A percentile compares a stretch with the other conserved stretches of the same genome.
Conservation (phyloP, 2,888 invertebrate species). For the Kuschelorhynchus macadamiae region DNA sequence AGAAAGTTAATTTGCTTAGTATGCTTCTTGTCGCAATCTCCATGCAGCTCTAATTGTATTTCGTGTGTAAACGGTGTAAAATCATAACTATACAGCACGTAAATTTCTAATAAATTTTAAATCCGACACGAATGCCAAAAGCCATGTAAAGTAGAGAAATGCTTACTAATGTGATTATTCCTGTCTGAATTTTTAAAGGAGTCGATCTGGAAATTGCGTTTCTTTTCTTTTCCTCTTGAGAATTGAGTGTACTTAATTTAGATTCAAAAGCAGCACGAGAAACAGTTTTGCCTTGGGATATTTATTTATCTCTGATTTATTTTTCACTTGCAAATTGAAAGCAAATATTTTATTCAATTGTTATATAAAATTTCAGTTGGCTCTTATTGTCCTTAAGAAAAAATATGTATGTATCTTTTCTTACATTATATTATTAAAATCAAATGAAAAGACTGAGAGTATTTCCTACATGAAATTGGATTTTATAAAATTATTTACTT, state of each 20-base stretch:
- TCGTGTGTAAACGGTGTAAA: conserved; percentile 6
- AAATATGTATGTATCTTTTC: no score
- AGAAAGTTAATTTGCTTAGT: not conserved
- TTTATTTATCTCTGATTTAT: not conserved
- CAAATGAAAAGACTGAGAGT: no score
- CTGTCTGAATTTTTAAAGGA: conserved; percentile 31
- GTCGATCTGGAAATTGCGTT: conserved; percentile 25
- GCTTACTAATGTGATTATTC: conserved; percentile 34
- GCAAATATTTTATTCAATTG: no score
- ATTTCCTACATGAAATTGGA: no score
- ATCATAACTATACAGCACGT: conserved; percentile 26
- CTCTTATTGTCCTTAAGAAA: no score
- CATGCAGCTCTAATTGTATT: conserved; percentile 10
- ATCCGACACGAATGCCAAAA: conserved; percentile 39
- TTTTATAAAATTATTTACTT: no score
- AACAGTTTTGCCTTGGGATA: not conserved
- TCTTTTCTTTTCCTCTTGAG: conserved; percentile 12
- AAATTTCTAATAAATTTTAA: conserved; percentile 37
- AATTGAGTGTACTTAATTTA: conserved; percentile 6
- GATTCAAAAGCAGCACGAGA: conserved; percentile 1
- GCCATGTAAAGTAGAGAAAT: conserved; percentile 28
- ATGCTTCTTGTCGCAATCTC: not conserved
- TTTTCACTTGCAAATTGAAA: no score
- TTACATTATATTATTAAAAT: no score
- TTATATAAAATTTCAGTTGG: no score